Evolutionary conservation across 2,888 invertebrate genomes (phyloP), one percentile per base, ranked within the genome.

Genomic region (Rhagium mordax): DNA sequence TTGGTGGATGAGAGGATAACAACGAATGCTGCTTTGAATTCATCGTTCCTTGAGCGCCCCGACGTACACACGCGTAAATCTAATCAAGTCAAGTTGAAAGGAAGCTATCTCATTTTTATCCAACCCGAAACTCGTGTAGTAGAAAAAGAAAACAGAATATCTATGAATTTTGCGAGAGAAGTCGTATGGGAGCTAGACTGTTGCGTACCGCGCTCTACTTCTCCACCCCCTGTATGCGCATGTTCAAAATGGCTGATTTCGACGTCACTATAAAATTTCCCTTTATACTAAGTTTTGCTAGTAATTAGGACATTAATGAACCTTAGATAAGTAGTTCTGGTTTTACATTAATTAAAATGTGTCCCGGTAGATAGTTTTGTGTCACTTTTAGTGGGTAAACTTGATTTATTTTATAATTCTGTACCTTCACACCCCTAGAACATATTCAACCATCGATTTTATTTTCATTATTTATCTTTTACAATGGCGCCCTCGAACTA

Each of bases 171-270:
- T 74, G 74, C 75, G 71, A 72, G 74, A 70, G 61, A 61, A 61
- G 73, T 73, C 62, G 71, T 65, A 70, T 71, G 76, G 80, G 81
- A 82, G 82, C 75, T 75, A 84, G 83, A 84, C 82, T 84, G 81
- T 84, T 82, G 82, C 82, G 82, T 83, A 78, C 76, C 73, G 77
- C 72, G 79, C 75, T 74, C 47, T 62, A 20, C 64, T 73, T 65
- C 59, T 73, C 65, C 68, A 80, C 81, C 81, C 74, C 74, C 75
- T 66, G 69, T 67, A 48, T 71, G 81, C 83, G 86, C 86, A 86
- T 82, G 86, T 76, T 80, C 86, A 86, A 86, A 78, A 87, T 87
- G 87, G 87, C 86, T 81, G 85, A 79, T 74, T 68, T 24, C 81
- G 82, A 81, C 82, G 83, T 72, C 76, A 18, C 51, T 41, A 41